These are phyloP conservation scores for Conus canariensis DNA, from an alignment of 2,888 invertebrate genomes.

Conservation along the genomic window DNA sequence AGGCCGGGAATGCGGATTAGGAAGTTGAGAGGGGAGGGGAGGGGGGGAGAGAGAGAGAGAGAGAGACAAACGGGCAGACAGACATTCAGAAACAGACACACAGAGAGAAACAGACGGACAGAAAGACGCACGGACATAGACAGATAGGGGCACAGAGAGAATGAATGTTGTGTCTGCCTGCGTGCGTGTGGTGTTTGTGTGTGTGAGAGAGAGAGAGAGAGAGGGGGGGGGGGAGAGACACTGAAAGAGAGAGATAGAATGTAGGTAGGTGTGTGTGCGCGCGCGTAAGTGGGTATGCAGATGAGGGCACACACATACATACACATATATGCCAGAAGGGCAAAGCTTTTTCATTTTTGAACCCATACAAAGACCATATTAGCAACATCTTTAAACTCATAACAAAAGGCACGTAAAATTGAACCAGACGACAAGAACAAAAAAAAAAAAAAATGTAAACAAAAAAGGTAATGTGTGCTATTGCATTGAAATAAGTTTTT, in stretches of 20 bases:
- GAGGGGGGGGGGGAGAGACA: background rate
- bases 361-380: too few relatives aligned
- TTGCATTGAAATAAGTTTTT: background rate
- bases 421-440: background rate
- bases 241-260: background rate
- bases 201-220: background rate
- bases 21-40: too few relatives aligned
- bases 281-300: background rate
- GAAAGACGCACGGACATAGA: too few relatives aligned
- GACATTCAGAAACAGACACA: too few relatives aligned
- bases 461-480: background rate
- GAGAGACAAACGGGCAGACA: too few relatives aligned
- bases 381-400: too few relatives aligned
- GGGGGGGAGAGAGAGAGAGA: too few relatives aligned
- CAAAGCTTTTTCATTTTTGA: too few relatives aligned
- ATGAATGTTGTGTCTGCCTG: conserved; percentile 10
- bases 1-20: too few relatives aligned
- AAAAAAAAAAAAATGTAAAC: background rate
- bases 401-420: background rate
- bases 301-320: background rate
- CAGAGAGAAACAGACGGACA: too few relatives aligned
- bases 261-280: background rate
- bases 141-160: too few relatives aligned
- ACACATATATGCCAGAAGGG: background rate
- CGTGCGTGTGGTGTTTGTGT: background rate